These are phyloP conservation scores for Bombus impatiens DNA, from an alignment of 1,140 invertebrate species.

Conservation along the genomic window DNA sequence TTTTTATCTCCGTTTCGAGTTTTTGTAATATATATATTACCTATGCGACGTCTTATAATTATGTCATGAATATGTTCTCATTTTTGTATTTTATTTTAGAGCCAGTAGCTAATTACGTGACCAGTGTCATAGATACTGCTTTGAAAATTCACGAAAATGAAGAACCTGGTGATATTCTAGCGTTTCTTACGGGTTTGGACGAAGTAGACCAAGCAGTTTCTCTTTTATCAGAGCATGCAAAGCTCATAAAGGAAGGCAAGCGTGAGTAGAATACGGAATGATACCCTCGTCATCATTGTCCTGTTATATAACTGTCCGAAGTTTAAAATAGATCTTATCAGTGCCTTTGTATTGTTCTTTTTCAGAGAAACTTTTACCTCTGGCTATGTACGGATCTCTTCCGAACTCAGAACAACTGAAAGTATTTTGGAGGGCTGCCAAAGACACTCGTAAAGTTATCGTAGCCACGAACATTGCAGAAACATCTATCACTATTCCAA, in stretches of 20 bases:
- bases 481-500: slow-evolving; percentile 93
- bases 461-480: slow-evolving; percentile 99
- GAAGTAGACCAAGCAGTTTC: slow-evolving; percentile 91
- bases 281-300: background rate
- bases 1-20: too few relatives aligned
- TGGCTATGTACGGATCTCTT: slow-evolving; percentile 97
- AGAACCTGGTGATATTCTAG: slow-evolving; percentile 93
- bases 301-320: slow-evolving; percentile 3
- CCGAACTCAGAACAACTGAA: slow-evolving; percentile 93
- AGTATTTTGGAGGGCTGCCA: slow-evolving; percentile 91
- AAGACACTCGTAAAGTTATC: slow-evolving; percentile 93
- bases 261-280: slow-evolving; percentile 73
- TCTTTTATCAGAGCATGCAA: slow-evolving; percentile 86
- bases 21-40: background rate
- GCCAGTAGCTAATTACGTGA: slow-evolving; percentile 95
- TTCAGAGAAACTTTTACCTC: slow-evolving; percentile 88
- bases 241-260: slow-evolving; percentile 81
- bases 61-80: background rate
- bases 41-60: slow-evolving; percentile 3
- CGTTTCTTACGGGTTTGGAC: slow-evolving; percentile 97
- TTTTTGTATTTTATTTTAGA: slow-evolving; percentile 82
- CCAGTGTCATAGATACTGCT: slow-evolving; percentile 92
- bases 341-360: slow-evolving; percentile 48
- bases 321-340: slow-evolving; percentile 20
- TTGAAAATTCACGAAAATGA: slow-evolving; percentile 95